Base-by-base conservation (phyloP, 2,113 vertebrate species). In the Oxyura jamaicensis region DNA sequence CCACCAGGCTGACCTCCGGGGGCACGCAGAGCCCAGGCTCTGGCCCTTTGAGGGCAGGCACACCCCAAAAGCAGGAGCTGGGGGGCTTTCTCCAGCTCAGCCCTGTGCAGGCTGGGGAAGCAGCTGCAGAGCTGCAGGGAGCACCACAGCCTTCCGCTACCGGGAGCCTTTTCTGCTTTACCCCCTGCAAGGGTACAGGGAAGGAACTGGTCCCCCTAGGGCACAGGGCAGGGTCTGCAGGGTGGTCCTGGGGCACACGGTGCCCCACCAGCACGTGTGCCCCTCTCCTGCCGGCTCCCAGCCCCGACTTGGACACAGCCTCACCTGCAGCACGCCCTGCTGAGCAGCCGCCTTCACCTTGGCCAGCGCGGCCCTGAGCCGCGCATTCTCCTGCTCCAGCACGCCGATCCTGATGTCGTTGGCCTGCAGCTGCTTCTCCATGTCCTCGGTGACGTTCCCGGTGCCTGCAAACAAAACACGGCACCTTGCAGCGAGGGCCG, bases 391-490 rank as follows among this genome's bases (percentile, higher is more conserved):
- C 95, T 98, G 97, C 97, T 99, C 97, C 81, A 99, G 97, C 78
- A 98, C 87, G 17, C 69, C 46, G n/a, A 99, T 98, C 18, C 99
- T 98, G 86, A 99, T 92, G 79, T 41, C 85, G 74, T 99, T 99
- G 78, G 99, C 98, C 87, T 98, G 97, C 11, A 99, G 42, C 95
- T 99, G 99, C 72, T 97, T 98, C 96, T 99, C 98, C 99, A 99
- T 99, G 92, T 99, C 99, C 41, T 98, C 93, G 0, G 97, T 81
- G 56, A 99, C 60, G 33, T 98, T 97, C 41, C 99, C 98, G 0
- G 98, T 99, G 97, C 97, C 99, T 99, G 94, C 62, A 52, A 67
- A 73, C 20, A 36, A 90, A 50, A 81, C 2, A 23, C 1, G 1
- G 1, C 0, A 0, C 36, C 33, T 20, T 2, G 6, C 1, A 2